Evolutionary conservation across 2,888 invertebrate genomes (phyloP), one percentile per base, ranked within the genome.

Genomic region (Leptodirus hochenwartii): DNA sequence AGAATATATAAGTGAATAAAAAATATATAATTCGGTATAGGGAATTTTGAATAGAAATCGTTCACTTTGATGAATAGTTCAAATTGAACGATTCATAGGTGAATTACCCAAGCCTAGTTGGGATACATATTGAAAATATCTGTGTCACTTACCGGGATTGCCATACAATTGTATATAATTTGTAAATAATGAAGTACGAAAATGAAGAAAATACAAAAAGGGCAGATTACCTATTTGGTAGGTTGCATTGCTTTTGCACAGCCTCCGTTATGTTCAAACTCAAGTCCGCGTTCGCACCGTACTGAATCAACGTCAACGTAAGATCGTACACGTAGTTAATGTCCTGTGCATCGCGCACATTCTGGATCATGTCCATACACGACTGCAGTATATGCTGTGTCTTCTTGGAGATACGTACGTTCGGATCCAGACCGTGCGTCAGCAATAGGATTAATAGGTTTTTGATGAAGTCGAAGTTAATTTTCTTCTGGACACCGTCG

Each of bases 251-350:
- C 34, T 47, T 50, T 34, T 53, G 53, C 41, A 56, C 50, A 39
- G 53, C 53, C 46, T 57, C 57, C 2, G 54, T 50, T 44, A 57
- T 54, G 37, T 51, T 56, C 20, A 74, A 58, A 40, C 65, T 65
- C 32, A 73, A 57, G 45, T 76, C 71, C 10, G 77, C 74, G 58
- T 78, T 67, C 23, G 76, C 78, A 29, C 78, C 77, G 46, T 74
- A 74, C 49, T 75, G 75, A 26, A 79, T 63, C 11, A 79, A 59
- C 2, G 73, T 74, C 36, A 71, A 52, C 3, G 75, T 69, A 42
- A 79, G 61, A 44, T 70, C 69, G 46, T 75, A 70, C 31, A 79
- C 68, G 47, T 71, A 69, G 17, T 39, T 60, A 44, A 79, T 66
- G 47, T 79, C 78, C 29, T 61, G 58, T 32, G 69, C 66, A 33